A percentile compares a stretch with the other conserved stretches of the same genome.
Conservation (phyloP, 2,797 vertebrate genomes). For the Rhabdophis nuchalis region DNA sequence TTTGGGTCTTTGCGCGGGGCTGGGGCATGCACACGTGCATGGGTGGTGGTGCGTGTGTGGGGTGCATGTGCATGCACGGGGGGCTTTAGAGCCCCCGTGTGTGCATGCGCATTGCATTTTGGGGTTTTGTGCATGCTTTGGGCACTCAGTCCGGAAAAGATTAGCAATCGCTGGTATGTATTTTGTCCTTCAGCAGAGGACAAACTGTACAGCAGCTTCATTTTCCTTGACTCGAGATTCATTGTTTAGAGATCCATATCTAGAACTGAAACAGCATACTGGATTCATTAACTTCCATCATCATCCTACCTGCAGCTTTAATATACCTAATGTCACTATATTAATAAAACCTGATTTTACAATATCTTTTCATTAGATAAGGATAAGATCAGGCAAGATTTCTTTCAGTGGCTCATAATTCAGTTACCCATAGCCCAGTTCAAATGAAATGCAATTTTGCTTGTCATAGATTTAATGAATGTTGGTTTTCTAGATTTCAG, state of each 20-base stretch:
- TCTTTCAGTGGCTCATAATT: constrained; percentile 57
- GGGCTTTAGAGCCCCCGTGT: no score
- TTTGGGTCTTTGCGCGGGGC: no score
- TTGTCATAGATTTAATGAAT: not conserved
- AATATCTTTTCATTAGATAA: constrained; percentile 37
- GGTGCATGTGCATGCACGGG: no score
- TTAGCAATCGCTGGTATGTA: no score
- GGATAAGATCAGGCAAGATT: constrained; percentile 37
- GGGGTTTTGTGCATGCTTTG: no score
- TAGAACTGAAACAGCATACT: rapidly evolving
- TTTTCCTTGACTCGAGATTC: not conserved
- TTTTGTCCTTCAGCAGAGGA: not conserved
- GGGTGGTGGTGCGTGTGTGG: no score
- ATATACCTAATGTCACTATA: constrained; percentile 31
- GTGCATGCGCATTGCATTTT: no score
- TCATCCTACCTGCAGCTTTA: not conserved
- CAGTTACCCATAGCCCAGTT: constrained; percentile 54
- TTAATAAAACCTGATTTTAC: constrained; percentile 34
- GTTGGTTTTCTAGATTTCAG: not conserved
- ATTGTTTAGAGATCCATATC: not conserved
- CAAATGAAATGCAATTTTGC: constrained; percentile 37
- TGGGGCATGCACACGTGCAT: no score
- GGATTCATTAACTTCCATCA: not conserved
- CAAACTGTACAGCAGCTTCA: not conserved
- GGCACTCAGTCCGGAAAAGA: no score